phyloP scores from a whole-genome alignment of 2,113 vertebrate species.

The Cheilinus undulatus region DNA sequence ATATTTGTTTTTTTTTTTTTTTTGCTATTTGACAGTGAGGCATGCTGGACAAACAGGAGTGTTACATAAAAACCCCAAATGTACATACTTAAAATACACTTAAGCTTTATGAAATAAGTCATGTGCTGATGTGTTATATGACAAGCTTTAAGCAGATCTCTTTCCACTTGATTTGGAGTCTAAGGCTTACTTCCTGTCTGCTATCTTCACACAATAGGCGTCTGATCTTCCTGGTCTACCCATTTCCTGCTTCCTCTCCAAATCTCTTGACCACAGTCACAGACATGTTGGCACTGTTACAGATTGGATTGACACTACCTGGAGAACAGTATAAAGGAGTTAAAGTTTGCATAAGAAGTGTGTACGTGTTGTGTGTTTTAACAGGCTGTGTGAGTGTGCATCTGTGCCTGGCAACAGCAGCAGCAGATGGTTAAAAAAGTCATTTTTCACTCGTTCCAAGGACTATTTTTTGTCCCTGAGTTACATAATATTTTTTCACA shows the following conservation, averaged over 20 bases:
- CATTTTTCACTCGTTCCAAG: conserved; percentile 43
- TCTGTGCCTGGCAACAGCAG: conserved; percentile 64
- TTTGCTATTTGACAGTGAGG: conserved; percentile 22
- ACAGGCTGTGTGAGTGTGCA: conserved; percentile 45
- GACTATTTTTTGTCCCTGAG: conserved; percentile 36
- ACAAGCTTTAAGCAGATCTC: conserved; percentile 21
- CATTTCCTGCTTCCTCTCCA: conserved; percentile 45
- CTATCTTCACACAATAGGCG: conserved; percentile 67
- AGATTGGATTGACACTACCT: conserved; percentile 21
- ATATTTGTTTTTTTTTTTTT: no score
- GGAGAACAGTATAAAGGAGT: conserved; percentile 38
- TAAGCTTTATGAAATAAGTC: conserved; percentile 21
- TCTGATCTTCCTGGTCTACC: conserved; percentile 15
- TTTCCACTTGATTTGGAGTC: conserved; percentile 70
- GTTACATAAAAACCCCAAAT: conserved; percentile 13
- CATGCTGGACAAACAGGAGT: conserved; percentile 4
- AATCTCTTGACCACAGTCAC: neutral
- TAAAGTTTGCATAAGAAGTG: conserved; percentile 11
- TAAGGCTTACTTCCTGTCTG: conserved; percentile 69
- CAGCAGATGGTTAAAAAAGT: conserved; percentile 68
- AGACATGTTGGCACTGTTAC: neutral
- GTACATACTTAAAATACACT: neutral
- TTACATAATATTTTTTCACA: conserved; percentile 42
- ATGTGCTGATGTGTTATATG: conserved; percentile 21
- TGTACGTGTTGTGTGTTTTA: neutral